Evolutionary conservation across 2,888 invertebrate genomes (phyloP).

Genomic region (Eulithis prunata): DNA sequence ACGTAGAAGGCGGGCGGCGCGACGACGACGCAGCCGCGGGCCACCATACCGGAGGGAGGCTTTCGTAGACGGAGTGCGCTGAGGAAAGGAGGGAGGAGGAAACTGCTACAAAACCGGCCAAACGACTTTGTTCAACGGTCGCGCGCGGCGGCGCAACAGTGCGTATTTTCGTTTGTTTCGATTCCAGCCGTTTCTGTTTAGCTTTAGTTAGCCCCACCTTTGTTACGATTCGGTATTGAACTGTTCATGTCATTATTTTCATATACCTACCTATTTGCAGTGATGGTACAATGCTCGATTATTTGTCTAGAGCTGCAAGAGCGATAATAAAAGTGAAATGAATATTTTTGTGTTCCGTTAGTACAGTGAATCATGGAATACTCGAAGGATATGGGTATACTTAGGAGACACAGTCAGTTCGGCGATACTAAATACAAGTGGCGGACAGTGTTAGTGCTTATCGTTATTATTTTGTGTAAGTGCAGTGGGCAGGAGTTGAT

Average conservation of each 20-base stretch:
- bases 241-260: conserved; percentile 45
- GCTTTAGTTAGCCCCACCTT: conserved; percentile 67
- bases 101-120: conserved; percentile 68
- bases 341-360: conserved; percentile 68
- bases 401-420: conserved; percentile 81
- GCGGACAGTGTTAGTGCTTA: conserved; percentile 72
- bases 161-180: conserved; percentile 75
- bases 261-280: conserved; percentile 15
- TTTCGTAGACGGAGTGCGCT: conserved; percentile 53
- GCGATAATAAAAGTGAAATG: conserved; percentile 72
- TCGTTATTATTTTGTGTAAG: conserved; percentile 58
- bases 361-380: conserved; percentile 68
- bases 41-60: conserved; percentile 51
- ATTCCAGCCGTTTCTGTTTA: conserved; percentile 46
- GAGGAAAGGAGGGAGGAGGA: conserved; percentile 57
- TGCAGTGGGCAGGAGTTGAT: conserved; percentile 70
- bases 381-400: conserved; percentile 75
- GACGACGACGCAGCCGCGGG: neutral
- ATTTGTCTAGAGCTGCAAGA: conserved; percentile 47
- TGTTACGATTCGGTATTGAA: conserved; percentile 64
- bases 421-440: conserved; percentile 82
- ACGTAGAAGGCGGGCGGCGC: neutral
- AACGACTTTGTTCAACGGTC: conserved; percentile 82
- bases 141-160: conserved; percentile 60
- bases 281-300: conserved; percentile 59